Evolutionary conservation across 2,888 invertebrate species (phyloP), one percentile per base, ranked within the genome.

Genomic region (Agapostemon virescens): DNA sequence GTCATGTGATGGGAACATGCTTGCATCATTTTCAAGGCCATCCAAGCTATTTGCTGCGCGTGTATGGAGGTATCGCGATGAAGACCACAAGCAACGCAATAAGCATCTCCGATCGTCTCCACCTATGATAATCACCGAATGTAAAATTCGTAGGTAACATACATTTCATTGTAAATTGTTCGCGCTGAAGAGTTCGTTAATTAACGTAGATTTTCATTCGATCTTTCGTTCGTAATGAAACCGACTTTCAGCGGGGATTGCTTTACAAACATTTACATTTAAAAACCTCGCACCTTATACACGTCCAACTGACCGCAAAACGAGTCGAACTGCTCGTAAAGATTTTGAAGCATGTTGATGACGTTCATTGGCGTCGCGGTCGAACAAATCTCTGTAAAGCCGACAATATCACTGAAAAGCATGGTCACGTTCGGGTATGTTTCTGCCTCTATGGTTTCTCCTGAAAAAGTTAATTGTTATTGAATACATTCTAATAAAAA

Each of bases 21-120:
- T 88, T 97, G 96, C 77, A 98, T 97, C 98, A 98, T 98, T 90
- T 97, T 96, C 86, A 98, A 92, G 0, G 97, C 97, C 98, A 98
- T 98, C 98, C 98, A 98, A 3, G 98, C 97, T 61, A 98, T 98
- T 93, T 98, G 98, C 86, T 97, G 97, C 30, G 98, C 98, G 92
- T 98, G 98, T 75, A 97, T 97, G 55, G 95, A 95, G 69, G 97
- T 97, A 88, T 95, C 95, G 84, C 96, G 96, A 92, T 98, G 98
- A 11, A 98, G 93, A 0, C 98, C 98, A 74, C 98, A 98, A 0
- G 98, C 98, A 7, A 98, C 98, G 90, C 98, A 98, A 90, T 98
- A 98, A 0, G 98, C 98, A 92, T 98, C 98, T 0, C 98, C 98
- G 88, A 98, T 98, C 9, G 98, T 98, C 93, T 98, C 98, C 87